Evolutionary conservation across 1,140 invertebrate genomes (phyloP).

Genomic region (Aphelinus atriplicis): DNA sequence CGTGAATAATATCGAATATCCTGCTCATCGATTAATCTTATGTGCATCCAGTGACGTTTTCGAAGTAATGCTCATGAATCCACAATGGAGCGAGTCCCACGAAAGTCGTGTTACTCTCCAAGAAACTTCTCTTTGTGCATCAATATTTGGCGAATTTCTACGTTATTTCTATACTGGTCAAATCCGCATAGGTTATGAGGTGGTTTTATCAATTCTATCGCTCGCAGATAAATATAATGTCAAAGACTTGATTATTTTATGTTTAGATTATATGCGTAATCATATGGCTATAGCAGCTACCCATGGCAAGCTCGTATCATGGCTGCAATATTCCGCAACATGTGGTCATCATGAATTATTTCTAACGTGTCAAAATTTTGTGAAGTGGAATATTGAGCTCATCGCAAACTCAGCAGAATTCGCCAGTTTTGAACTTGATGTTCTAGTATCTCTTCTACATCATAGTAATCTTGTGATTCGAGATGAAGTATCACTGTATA

Average conservation of each 20-base stretch:
- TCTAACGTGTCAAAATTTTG: slow-evolving; percentile 81
- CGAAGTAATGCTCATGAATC: slow-evolving; percentile 95
- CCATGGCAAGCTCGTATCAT: slow-evolving; percentile 84
- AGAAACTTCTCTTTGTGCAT: slow-evolving; percentile 84
- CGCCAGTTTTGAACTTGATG: slow-evolving; percentile 82
- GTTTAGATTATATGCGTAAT: slow-evolving; percentile 87
- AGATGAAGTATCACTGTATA: slow-evolving; percentile 87
- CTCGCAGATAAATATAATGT: slow-evolving; percentile 96
- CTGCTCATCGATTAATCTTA: slow-evolving; percentile 90
- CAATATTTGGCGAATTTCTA: slow-evolving; percentile 89
- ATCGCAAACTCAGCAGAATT: slow-evolving; percentile 84
- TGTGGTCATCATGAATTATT: slow-evolving; percentile 84
- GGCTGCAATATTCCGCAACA: slow-evolving; percentile 88
- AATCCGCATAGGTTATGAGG: slow-evolving; percentile 83
- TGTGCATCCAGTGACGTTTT: slow-evolving; percentile 96
- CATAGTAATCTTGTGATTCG: slow-evolving; percentile 89
- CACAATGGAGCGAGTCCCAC: slow-evolving; percentile 90
- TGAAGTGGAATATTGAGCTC: slow-evolving; percentile 91
- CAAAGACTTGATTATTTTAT: slow-evolving; percentile 84
- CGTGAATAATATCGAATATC: slow-evolving; percentile 83
- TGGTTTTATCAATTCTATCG: slow-evolving; percentile 86
- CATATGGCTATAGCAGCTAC: slow-evolving; percentile 86
- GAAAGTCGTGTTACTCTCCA: slow-evolving; percentile 84
- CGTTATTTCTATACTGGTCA: slow-evolving; percentile 93
- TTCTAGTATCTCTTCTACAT: slow-evolving; percentile 80